A percentile compares a stretch with the other conserved stretches of the same genome.
phyloP scores from a whole-genome alignment of 92 coral and sea anemone genomes.

The Zoanthus sansibaricus region DNA sequence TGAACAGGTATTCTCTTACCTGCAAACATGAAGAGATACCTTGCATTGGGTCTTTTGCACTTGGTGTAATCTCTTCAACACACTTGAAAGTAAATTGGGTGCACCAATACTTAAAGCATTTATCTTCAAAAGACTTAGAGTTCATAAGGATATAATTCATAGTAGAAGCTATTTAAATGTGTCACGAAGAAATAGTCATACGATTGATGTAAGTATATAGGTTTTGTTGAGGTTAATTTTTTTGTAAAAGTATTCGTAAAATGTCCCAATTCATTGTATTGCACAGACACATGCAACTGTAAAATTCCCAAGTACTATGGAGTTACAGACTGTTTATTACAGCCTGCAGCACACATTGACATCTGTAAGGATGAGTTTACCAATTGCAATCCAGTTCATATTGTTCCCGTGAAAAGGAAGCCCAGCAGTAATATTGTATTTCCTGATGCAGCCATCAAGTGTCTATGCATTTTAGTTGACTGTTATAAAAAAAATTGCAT shows the following conservation, averaged over 20 bases:
- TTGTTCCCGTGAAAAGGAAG: neutral
- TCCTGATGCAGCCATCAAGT: neutral
- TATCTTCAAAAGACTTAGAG: constrained; percentile 42
- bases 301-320: neutral
- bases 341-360: neutral
- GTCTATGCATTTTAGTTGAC: neutral
- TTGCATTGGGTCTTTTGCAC: constrained; percentile 54
- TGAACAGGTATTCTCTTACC: constrained; percentile 40
- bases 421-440: neutral
- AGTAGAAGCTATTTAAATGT: constrained; percentile 51
- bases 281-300: neutral
- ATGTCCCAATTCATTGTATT: neutral
- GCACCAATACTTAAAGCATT: neutral
- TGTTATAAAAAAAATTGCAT: neutral
- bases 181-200: constrained; percentile 59
- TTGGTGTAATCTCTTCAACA: constrained; percentile 64
- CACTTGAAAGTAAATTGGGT: constrained; percentile 40
- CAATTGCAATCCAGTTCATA: neutral
- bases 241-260: neutral
- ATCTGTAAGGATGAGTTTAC: neutral
- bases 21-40: constrained; percentile 57
- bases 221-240: constrained; percentile 6
- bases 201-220: constrained; percentile 51
- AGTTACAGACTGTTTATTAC: neutral
- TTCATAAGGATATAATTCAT: constrained; percentile 52